Evolutionary conservation across 92 coral and sea anemone genomes (phyloP).

Genomic region (Epizoanthus illoricatus): DNA sequence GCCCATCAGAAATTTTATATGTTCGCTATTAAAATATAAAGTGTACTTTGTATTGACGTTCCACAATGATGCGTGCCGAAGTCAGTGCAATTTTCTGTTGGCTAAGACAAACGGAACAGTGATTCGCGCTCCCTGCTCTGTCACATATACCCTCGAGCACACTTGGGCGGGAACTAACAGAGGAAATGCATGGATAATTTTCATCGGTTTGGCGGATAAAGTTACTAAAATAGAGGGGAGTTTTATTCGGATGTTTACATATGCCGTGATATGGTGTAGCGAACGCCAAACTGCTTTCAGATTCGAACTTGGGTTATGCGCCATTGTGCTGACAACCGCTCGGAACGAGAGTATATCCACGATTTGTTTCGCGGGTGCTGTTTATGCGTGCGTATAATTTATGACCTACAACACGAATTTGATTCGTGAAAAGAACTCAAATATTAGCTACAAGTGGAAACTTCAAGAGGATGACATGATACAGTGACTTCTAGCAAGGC

Average conservation of each 20-base stretch:
- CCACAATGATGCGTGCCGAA: not conserved
- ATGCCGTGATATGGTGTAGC: not conserved
- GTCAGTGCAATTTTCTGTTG: conserved; percentile 10
- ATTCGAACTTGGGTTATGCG: not conserved
- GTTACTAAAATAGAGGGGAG: conserved; percentile 7
- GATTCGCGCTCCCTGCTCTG: conserved; percentile 16
- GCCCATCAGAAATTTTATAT: too few relatives aligned
- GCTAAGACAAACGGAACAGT: not conserved
- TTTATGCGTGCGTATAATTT: conserved; percentile 38
- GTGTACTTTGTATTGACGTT: not conserved
- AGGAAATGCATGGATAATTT: conserved; percentile 19
- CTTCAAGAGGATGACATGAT: conserved; percentile 1
- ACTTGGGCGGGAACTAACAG: not conserved
- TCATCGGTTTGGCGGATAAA: conserved; percentile 16
- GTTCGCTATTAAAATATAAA: not conserved
- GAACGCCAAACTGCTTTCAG: not conserved
- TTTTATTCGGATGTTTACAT: not conserved
- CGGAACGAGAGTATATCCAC: not conserved
- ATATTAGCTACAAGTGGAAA: conserved; percentile 28
- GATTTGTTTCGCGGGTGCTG: not conserved
- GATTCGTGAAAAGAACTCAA: not conserved
- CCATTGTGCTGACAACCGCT: not conserved
- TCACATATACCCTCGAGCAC: not conserved
- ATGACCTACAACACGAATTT: conserved; percentile 13
- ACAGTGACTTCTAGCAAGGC: not conserved